Evolutionary conservation across 2,113 vertebrate species (phyloP).

Genomic region (Notechis scutatus): DNA sequence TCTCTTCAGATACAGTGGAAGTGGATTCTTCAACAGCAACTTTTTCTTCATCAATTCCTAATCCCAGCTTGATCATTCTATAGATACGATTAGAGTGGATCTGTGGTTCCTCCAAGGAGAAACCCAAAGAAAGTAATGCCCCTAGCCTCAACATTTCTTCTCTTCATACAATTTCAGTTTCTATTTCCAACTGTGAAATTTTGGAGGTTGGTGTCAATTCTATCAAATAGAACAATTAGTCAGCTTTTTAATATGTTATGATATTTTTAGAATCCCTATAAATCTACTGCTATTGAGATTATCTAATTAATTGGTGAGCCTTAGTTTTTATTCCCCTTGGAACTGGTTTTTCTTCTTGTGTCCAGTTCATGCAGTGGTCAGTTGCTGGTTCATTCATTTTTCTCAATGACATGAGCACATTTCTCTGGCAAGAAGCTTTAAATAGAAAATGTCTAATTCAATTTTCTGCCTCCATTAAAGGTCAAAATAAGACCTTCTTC

Average conservation of each 20-base stretch:
- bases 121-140: constrained; percentile 88
- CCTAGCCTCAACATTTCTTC: not conserved
- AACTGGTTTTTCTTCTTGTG: not conserved
- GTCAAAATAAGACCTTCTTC: not conserved
- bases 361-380: not conserved
- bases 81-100: constrained; percentile 94
- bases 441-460: constrained; percentile 1
- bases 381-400: not conserved
- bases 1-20: constrained; percentile 77
- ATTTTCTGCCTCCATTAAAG: constrained; percentile 2
- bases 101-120: constrained; percentile 92
- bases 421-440: not conserved
- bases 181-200: not conserved
- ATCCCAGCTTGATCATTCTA: constrained; percentile 81
- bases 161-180: too few relatives aligned
- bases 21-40: constrained; percentile 75
- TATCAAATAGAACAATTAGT: not conserved
- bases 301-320: not conserved
- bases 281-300: not conserved
- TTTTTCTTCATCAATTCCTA: constrained; percentile 92
- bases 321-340: not conserved
- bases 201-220: not conserved
- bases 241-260: not conserved
- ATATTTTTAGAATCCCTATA: not conserved
- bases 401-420: not conserved